Conservation (phyloP, 2,113 vertebrate genomes). For the Thryonomys swinderianus region DNA sequence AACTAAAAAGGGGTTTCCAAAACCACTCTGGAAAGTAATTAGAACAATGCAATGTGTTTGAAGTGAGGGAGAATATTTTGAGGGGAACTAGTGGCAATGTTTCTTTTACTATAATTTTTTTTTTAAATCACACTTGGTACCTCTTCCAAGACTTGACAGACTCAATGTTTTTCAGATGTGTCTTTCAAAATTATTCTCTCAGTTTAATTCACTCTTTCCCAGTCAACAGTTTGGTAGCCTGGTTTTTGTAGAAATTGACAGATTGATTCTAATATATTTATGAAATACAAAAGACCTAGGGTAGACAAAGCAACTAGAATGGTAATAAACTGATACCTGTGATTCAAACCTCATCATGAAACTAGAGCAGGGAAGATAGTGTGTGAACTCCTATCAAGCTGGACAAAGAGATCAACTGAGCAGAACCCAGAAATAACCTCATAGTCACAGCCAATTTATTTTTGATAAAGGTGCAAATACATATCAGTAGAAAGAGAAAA, state of each 20-base stretch:
- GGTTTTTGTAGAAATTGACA: not conserved
- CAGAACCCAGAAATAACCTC: not conserved
- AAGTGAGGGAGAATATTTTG: no score
- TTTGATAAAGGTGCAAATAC: not conserved
- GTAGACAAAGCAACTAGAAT: not conserved
- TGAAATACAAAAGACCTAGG: not conserved
- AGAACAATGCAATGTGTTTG: no score
- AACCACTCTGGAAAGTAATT: no score
- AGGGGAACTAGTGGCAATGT: no score
- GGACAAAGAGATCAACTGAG: not conserved
- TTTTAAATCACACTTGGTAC: no score
- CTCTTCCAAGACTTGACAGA: not conserved
- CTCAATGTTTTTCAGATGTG: not conserved
- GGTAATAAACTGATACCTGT: not conserved
- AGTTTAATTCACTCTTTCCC: not conserved
- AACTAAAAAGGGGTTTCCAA: no score
- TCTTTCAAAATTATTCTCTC: not conserved
- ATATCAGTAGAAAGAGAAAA: not conserved
- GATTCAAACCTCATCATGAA: not conserved
- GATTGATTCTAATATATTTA: not conserved
- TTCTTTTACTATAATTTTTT: no score
- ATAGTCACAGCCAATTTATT: not conserved
- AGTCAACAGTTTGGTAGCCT: not conserved
- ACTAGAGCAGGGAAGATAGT: not conserved
- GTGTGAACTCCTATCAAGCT: not conserved